Evolutionary conservation across 2,113 vertebrate species (phyloP), one percentile per base, ranked within the genome.

Genomic region (Podiceps cristatus): DNA sequence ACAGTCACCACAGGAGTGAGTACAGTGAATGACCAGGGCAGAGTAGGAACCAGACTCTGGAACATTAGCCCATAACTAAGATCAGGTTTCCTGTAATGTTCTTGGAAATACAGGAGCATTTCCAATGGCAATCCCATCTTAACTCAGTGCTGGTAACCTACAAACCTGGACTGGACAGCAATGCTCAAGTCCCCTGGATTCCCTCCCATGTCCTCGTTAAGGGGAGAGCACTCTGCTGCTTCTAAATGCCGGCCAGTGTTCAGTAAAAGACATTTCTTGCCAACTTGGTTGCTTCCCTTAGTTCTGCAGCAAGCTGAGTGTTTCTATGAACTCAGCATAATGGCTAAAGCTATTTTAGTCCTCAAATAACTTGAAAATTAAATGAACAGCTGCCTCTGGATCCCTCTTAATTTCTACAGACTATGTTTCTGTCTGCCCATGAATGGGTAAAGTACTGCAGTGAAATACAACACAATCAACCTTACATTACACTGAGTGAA

Each of bases 321-420:
- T 42, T 93, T 83, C 62, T 44, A 81, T 76, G 45, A 95, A 86
- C 45, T 73, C 87, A 79, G 84, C 63, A 76, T 58, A 95, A 89
- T 40, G 49, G 84, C 58, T 91, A 66, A 62, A 90, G 93, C 93
- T 96, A 93, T 93, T 95, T 95, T 49, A 82, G 77, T 79, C 62
- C 85, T 82, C 96, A 88, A 93, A 96, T 93, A 95, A 90, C 80
- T 85, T 37, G 59, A 93, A 94, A 97, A 96, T 96, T 94, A 95
- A 97, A 96, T 94, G 62, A 96, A 85, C 87, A 86, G 77, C 81
- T 90, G 91, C 87, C 81, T 96, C 87, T 95, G 87, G 81, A 96
- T 93, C 91, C 77, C 81, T 90, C 63, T 88, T 91, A 95, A 94
- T 96, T 96, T 93, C 80, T 94, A 75, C 77, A 96, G 66, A 91